Base-by-base conservation (phyloP, 2,888 invertebrate genomes). In the Helicoverpa assulta region DNA sequence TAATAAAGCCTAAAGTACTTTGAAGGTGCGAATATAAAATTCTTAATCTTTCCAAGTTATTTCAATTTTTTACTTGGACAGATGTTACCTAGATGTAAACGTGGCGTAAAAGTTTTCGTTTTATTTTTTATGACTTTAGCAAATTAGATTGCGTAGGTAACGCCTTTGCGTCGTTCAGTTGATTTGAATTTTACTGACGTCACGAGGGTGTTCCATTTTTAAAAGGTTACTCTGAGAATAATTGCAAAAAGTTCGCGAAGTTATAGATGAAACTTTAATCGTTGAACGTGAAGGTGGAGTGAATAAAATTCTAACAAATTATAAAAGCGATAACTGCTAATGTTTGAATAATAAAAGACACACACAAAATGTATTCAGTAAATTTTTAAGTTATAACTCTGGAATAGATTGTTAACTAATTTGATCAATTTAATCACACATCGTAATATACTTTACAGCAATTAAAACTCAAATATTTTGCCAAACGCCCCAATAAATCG, bases 81-180 rank as follows among this genome's bases (percentile, higher is more conserved):
- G 90, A 89, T 90, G 91, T 89, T 90, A 86, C 89, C 87, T 86
- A 85, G 86, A 86, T 86, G 86, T 83, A 81, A 84, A 82, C 76
- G 85, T 82, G 84, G 76, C 85, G 82, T 87, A 87, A 89, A 90
- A 90, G 82, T 89, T 88, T 87, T 85, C 84, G 81, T 88, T 88
- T 88, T 83, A 86, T 84, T 90, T 89, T 89, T 89, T 90, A 88
- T 85, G 83, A 75, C 78, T 77, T 73, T 82, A 53, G 65, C 78
- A 86, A 87, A 88, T 88, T 86, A 85, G 81, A 84, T 82, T 76
- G 66, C 60, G 68, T 53, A 57, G 67, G 67, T 70, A 74, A 81
- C 73, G 70, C 75, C 59, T 73, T 52, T 51, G 69, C 71, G 64
- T 60, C 68, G 55, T 70, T 76, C 57, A 67, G 53, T 72, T 70